Percentiles rank a stretch among this genome's conserved stretches.
Evolutionary conservation across 1,140 invertebrate species (phyloP).

Genomic region (Orchestia grillus): DNA sequence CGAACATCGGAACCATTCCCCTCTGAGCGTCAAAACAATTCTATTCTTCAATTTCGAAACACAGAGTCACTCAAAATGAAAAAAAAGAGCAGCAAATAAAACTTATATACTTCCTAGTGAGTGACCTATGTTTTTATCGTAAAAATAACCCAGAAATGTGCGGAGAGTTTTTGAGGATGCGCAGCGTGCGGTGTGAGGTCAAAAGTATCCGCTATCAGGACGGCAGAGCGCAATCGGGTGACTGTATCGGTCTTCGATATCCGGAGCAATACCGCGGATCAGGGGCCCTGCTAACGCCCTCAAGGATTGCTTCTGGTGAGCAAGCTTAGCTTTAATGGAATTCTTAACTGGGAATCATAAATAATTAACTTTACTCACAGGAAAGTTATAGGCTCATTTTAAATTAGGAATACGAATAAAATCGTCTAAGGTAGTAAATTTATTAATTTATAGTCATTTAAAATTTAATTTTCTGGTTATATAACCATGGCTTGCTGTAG

Average conservation of each 20-base stretch:
- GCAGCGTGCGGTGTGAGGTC: constrained; percentile 21
- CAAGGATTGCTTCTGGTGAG: background rate
- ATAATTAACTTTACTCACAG: background rate
- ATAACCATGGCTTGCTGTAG: too few species aligned
- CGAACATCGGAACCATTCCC: background rate
- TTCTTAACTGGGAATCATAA: background rate
- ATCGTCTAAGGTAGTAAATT: too few species aligned
- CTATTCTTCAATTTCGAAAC: background rate
- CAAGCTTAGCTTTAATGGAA: background rate
- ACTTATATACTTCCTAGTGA: background rate
- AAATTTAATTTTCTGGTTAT: too few species aligned
- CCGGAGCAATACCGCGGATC: constrained; percentile 3
- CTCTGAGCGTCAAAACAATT: background rate
- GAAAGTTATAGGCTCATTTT: too few species aligned
- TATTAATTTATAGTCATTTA: too few species aligned
- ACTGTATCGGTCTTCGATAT: constrained; percentile 44
- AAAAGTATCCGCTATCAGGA: background rate
- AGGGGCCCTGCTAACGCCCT: background rate
- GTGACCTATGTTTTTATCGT: background rate
- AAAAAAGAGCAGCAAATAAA: background rate
- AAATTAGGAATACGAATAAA: too few species aligned
- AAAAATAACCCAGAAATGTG: background rate
- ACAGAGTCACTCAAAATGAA: background rate
- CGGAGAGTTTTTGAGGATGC: background rate
- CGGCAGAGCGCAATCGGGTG: background rate